These are phyloP conservation scores for Scolopax rusticola DNA, from an alignment of 2,797 vertebrate genomes.

Conservation along the genomic window DNA sequence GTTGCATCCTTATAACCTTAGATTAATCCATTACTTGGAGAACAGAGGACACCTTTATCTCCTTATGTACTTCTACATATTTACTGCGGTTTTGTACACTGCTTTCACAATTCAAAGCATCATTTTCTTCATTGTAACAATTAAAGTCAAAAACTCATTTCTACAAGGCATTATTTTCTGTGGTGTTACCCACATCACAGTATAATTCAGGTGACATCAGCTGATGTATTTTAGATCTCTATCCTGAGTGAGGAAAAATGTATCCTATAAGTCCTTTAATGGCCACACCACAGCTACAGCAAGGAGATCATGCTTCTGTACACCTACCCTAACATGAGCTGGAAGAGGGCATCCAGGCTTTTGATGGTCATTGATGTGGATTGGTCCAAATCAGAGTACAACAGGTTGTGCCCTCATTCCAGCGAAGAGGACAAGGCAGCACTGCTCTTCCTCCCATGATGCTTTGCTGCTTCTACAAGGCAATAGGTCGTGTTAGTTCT, in stretches of 20 bases:
- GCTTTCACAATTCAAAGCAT: neutral
- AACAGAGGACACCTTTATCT: neutral
- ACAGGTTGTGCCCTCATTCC: fast-evolving
- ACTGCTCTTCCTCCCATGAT: fast-evolving
- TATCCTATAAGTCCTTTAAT: neutral
- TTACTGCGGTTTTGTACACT: neutral
- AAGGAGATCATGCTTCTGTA: neutral
- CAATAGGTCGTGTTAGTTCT: neutral
- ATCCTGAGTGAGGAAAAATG: fast-evolving
- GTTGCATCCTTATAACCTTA: neutral
- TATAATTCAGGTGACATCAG: neutral
- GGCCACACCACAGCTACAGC: neutral
- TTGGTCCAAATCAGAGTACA: neutral
- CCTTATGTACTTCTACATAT: too few species aligned
- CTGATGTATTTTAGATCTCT: neutral
- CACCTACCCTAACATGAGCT: neutral
- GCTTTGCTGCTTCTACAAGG: neutral
- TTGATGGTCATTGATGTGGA: neutral
- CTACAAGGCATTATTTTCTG: neutral
- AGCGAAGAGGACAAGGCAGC: neutral
- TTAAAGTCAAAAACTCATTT: neutral
- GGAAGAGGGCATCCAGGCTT: neutral
- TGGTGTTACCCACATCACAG: neutral
- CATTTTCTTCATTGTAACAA: neutral
- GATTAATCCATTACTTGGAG: neutral